Base-by-base conservation (phyloP, 1,140 invertebrate species). In the Polypedilum vanderplanki region DNA sequence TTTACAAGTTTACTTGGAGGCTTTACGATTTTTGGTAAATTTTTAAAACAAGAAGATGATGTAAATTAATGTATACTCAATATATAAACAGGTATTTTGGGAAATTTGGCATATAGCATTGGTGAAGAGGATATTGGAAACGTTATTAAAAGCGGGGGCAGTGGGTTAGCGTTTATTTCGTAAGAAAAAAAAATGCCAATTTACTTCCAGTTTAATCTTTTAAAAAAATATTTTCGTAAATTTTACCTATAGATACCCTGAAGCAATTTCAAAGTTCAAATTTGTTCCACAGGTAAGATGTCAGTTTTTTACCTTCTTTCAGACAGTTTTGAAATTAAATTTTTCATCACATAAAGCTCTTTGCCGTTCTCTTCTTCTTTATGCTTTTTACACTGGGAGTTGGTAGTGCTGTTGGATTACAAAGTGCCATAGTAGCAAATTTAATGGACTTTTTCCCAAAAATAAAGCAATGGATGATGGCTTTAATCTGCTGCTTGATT, bases 281-380 rank as follows among this genome's bases (percentile, higher is more conserved):
- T 82, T 86, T 67, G 82, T 89, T 74, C 91, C 91, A 7, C 90
- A 91, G 85, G 88, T 90, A 84, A 78, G 75, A 74, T 40, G 8
- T 20, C 9, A 10, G 57, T 10, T 22, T 15, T 46, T 64, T 33
- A 22, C 15, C 12, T 73, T 73, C 9, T 74, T 18, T n/a, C n/a
- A 75, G 75, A 76, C 73, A 65, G 24, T 73, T 78, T 33, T 74
- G 74, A 22, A 77, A 75, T 75, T 76, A 76, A 78, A 77, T 74
- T 20, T 10, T 77, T 82, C 0, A 77, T 81, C 75, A 78, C 81
- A 89, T 77, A 33, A 87, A 92, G 85, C 77, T 95, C 10, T 97
- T 96, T 84, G 86, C 95, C 0, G 88, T 94, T 0, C 83, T 96
- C 0, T 97, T 97, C 84, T 97, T 97, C 85, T 82, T 95, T n/a